Evolutionary conservation across 2,797 vertebrate species (phyloP).

Genomic region (Enteromius paludinosus): DNA sequence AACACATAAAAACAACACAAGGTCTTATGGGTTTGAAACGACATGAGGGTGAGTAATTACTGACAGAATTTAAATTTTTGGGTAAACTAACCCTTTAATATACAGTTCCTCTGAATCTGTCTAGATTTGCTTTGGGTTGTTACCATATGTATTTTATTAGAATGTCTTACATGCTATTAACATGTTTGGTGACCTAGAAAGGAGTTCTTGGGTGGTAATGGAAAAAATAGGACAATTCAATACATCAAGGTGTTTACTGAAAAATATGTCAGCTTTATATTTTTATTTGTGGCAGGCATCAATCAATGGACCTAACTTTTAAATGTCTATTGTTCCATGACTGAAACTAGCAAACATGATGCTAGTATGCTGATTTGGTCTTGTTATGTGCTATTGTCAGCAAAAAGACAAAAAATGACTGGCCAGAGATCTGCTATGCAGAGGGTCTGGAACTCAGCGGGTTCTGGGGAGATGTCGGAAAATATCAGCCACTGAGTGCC

Average conservation of each 20-base stretch:
- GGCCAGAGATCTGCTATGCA: not conserved
- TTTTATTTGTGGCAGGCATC: not conserved
- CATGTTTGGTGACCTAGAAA: not conserved
- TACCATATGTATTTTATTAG: not conserved
- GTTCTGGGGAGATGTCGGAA: not conserved
- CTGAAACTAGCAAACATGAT: not conserved
- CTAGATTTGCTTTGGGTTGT: not conserved
- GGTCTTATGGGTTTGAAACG: no score
- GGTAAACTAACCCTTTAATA: no score
- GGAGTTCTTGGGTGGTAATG: not conserved
- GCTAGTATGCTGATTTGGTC: not conserved
- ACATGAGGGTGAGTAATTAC: no score
- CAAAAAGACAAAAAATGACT: not conserved
- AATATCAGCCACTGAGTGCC: not conserved
- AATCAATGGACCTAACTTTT: not conserved
- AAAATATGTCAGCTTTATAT: not conserved
- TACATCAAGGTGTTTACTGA: not conserved
- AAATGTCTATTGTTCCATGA: not conserved
- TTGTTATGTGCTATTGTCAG: not conserved
- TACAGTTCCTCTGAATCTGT: not conserved
- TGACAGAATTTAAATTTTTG: no score
- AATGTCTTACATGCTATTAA: not conserved
- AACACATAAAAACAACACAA: no score
- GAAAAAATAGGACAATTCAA: not conserved
- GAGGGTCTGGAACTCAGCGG: constrained; percentile 14